phyloP scores from a whole-genome alignment of 1,140 invertebrate species.

The Anastrepha obliqua region DNA sequence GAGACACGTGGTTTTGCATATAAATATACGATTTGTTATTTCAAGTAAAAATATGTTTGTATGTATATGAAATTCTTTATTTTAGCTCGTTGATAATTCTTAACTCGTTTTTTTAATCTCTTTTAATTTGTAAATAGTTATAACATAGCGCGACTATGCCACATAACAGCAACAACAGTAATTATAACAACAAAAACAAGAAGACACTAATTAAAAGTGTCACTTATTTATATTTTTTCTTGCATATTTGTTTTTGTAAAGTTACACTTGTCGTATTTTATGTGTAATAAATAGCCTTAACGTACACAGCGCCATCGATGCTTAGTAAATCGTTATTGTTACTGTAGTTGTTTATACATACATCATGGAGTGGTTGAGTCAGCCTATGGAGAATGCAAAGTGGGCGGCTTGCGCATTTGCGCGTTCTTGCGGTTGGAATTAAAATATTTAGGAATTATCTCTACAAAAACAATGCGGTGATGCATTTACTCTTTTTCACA shows the following conservation, averaged over 20 bases:
- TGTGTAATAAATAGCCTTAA: no score
- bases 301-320: neutral
- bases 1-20: conserved; percentile 14
- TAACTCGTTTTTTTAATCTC: neutral
- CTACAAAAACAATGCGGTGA: neutral
- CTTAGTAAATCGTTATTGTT: neutral
- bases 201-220: neutral
- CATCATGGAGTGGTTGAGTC: neutral
- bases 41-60: neutral
- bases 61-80: neutral
- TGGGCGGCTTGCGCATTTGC: neutral
- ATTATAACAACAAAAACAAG: neutral
- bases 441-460: neutral
- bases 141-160: neutral
- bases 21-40: conserved; percentile 1
- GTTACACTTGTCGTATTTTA: no score
- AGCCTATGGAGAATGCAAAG: neutral
- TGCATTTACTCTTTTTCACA: neutral
- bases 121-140: neutral
- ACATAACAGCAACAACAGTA: neutral
- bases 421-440: conserved; percentile 1
- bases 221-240: neutral
- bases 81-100: neutral
- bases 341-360: neutral
- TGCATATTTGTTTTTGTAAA: neutral